Evolutionary conservation across 2,888 invertebrate species (phyloP), one percentile per base, ranked within the genome.

Genomic region (Tanytarsus gracilentus): DNA sequence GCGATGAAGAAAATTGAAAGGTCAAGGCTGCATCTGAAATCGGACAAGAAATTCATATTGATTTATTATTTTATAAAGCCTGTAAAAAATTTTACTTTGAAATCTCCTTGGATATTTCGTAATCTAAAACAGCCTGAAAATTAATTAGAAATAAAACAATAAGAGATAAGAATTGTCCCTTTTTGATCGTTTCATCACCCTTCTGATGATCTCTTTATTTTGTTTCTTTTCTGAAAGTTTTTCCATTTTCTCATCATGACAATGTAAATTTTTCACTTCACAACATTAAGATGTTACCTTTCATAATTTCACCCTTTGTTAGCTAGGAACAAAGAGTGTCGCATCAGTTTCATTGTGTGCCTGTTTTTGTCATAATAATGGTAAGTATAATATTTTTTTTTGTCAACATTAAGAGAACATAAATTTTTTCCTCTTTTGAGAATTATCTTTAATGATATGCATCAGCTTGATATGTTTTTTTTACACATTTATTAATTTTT

Each of bases 331-430:
- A n/a, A n/a, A n/a, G n/a, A 2, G 8, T 26, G 29, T 30, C 30
- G 29, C 21, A 33, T 52, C 29, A 30, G n/a, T n/a, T n/a, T 52
- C 50, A 26, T 27, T 51, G 27, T 36, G n/a, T 26, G 27, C 27
- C 27, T 27, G n/a, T 51, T 51, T 36, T 40, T 21, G 21, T 40
- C 9, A 36, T 36, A 16, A 40, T 40, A 18, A 36, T 36, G n/a
- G 36, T 36, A 14, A 14, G 6, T 33, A 33, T 33, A 9, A 40
- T 44, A 44, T 27, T 29, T 33, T 39, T 39, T 27, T 55, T 55
- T 39, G 39, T 55, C 55, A 55, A 55, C 55, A 55, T 40, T 33
- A 55, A 55, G 55, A 55, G 40, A 39, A 55, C 40, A 55, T 40
- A 53, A n/a, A 16, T 53, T 30, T 44, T 40, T 40, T 6, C 9